These are phyloP conservation scores for Neosalanx taihuensis DNA, from an alignment of 2,797 vertebrate species.

Conservation along the genomic window DNA sequence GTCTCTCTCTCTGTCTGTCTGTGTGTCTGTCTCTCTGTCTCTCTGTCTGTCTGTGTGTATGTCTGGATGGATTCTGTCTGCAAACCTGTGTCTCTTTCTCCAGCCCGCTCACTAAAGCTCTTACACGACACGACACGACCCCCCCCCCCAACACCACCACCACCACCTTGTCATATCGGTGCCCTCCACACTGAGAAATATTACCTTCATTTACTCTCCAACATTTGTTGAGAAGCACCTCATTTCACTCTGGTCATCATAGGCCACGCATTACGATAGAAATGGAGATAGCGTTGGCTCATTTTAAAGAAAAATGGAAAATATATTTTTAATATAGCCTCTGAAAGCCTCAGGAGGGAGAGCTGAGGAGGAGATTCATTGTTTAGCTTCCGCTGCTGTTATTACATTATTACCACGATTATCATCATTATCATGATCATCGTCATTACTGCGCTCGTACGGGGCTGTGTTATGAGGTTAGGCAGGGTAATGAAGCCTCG, in stretches of 20 bases:
- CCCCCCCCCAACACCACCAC: conserved; percentile 1
- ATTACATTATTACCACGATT: conserved; percentile 34
- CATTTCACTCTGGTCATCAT: conserved; percentile 33
- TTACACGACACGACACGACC: conserved; percentile 21
- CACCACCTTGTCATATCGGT: not conserved
- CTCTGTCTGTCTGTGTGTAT: not conserved
- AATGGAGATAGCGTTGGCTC: conserved; percentile 39
- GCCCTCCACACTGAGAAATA: conserved; percentile 25
- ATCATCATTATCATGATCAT: conserved; percentile 15
- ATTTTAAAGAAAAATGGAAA: conserved; percentile 25
- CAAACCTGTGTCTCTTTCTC: too few relatives aligned
- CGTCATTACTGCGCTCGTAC: conserved; percentile 38
- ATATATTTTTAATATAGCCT: not conserved
- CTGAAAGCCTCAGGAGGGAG: not conserved
- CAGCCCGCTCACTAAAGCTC: conserved; percentile 23
- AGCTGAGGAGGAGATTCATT: conserved; percentile 22
- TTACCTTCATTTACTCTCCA: conserved; percentile 44
- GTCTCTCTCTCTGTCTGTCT: not conserved
- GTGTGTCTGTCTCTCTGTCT: not conserved
- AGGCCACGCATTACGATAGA: conserved; percentile 35
- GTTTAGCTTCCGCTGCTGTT: conserved; percentile 20
- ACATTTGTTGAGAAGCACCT: conserved; percentile 31
- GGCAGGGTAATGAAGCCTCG: conserved; percentile 42
- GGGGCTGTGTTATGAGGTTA: conserved; percentile 41
- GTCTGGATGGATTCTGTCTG: not conserved